A percentile compares a stretch with the other conserved stretches of the same genome.
Evolutionary conservation across 2,797 vertebrate genomes (phyloP).

Genomic region (Typhlichthys eigenmanni): DNA sequence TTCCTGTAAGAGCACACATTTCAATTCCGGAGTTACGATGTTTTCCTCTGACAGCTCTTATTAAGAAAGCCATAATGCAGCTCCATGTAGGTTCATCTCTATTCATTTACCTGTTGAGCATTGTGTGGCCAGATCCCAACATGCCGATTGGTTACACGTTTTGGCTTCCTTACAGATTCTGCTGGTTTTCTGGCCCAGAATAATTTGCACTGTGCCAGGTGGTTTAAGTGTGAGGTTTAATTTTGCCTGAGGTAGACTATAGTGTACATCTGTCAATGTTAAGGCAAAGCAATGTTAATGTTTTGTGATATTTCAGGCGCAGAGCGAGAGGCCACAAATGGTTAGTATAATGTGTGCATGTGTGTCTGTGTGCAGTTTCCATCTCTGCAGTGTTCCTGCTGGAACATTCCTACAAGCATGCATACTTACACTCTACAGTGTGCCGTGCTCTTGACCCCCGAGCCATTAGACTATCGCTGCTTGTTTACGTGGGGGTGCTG

Average conservation of each 20-base stretch:
- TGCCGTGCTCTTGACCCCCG: conserved; percentile 40
- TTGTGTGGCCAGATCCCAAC: conserved; percentile 51
- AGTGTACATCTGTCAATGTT: conserved; percentile 28
- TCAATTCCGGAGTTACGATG: no score
- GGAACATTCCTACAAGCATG: background rate
- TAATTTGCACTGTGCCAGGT: conserved; percentile 29
- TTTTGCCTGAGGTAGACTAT: conserved; percentile 37
- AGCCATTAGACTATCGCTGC: conserved; percentile 45
- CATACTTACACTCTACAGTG: background rate
- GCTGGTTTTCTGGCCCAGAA: conserved; percentile 9
- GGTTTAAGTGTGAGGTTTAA: conserved; percentile 37
- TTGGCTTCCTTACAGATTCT: conserved; percentile 43
- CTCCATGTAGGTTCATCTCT: conserved; percentile 30
- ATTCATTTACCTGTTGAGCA: conserved; percentile 53
- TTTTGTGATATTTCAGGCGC: conserved; percentile 26
- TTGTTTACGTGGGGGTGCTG: conserved; percentile 62
- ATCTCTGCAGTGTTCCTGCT: no score
- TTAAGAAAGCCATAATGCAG: conserved; percentile 5
- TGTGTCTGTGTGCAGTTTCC: background rate
- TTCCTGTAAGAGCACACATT: no score
- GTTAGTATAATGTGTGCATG: background rate
- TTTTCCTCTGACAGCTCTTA: no score
- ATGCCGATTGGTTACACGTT: conserved; percentile 46
- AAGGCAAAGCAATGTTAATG: conserved; percentile 39
- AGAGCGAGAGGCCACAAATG: conserved; percentile 17